Conservation (phyloP, 2,797 vertebrate species). For the Mormyrops boulengeri region DNA sequence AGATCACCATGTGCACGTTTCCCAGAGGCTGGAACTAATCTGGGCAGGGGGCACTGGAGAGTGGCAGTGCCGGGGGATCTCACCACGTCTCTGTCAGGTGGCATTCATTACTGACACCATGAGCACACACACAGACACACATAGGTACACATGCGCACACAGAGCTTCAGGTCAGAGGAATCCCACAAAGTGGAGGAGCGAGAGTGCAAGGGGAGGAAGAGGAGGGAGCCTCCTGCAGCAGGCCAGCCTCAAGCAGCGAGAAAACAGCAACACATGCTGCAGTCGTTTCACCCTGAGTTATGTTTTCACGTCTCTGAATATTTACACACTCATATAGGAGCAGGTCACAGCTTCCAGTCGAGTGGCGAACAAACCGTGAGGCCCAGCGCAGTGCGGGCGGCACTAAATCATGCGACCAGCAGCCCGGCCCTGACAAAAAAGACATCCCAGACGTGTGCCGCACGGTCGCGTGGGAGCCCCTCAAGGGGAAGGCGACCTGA, state of each 20-base stretch:
- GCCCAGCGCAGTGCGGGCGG: not conserved
- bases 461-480: conserved; percentile 60
- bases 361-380: conserved; percentile 22
- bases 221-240: not conserved
- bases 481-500: conserved; percentile 21
- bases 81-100: not conserved
- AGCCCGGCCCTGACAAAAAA: conserved; percentile 62
- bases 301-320: conserved; percentile 31
- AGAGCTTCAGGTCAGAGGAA: not conserved
- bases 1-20: not conserved
- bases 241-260: not conserved
- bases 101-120: not conserved
- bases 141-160: not conserved
- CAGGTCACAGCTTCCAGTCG: conserved; percentile 38
- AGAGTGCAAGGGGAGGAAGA: not conserved
- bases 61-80: not conserved
- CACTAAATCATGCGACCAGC: conserved; percentile 62
- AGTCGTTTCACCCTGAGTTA: conserved; percentile 30
- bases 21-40: not conserved
- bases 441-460: conserved; percentile 59
- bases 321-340: conserved; percentile 34
- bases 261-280: conserved; percentile 30
- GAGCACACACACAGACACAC: not conserved
- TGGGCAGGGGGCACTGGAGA: no score
- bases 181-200: conserved; percentile 6